Conservation (phyloP, 2,113 vertebrate species). For the Astur gentilis region DNA sequence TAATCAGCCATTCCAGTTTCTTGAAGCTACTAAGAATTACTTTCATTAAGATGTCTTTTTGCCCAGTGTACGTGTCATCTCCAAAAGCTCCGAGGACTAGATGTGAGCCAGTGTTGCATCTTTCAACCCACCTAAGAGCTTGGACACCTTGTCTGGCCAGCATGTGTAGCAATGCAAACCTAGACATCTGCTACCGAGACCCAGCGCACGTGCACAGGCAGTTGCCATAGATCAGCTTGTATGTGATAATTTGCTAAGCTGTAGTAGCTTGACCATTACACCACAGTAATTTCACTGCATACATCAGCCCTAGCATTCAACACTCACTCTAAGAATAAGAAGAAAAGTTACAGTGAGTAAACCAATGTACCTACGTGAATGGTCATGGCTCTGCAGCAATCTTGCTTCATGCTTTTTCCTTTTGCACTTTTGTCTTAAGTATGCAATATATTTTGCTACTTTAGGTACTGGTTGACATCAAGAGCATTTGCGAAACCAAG, state of each 20-base stretch:
- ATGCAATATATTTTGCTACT: background rate
- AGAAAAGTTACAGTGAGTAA: background rate
- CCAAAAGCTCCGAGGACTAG: background rate
- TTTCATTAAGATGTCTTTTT: background rate
- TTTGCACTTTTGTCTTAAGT: background rate
- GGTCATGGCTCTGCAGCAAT: background rate
- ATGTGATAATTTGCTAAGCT: background rate
- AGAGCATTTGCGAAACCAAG: background rate
- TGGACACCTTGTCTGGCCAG: background rate
- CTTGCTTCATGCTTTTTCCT: background rate
- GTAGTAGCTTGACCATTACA: background rate
- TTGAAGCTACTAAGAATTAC: background rate
- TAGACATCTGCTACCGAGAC: background rate
- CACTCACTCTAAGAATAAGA: background rate
- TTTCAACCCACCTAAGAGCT: background rate
- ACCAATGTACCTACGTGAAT: background rate
- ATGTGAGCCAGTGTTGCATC: background rate
- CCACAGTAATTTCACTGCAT: background rate
- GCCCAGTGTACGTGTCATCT: background rate
- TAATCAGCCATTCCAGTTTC: background rate
- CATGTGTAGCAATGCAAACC: background rate
- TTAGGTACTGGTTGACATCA: background rate
- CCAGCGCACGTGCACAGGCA: rapidly evolving
- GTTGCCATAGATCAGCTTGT: background rate
- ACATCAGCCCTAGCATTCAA: too few relatives aligned